These are phyloP conservation scores for Microtus oregoni DNA, from an alignment of 2,113 vertebrate species.

Conservation along the genomic window DNA sequence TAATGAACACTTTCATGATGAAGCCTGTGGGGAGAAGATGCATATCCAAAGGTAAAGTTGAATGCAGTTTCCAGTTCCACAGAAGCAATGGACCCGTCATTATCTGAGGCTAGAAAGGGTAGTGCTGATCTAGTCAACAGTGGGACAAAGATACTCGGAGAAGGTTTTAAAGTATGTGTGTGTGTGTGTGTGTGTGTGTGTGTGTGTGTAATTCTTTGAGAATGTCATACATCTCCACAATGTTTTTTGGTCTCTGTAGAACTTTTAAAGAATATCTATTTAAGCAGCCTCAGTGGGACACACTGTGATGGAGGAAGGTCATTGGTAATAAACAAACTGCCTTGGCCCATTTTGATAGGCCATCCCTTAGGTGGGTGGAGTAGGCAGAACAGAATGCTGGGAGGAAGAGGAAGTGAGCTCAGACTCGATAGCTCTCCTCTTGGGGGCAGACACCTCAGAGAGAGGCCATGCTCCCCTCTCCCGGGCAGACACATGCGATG, in stretches of 20 bases:
- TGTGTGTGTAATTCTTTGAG: background rate
- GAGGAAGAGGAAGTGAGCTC: too few species aligned
- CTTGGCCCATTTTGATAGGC: too few species aligned
- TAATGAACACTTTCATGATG: conserved; percentile 90
- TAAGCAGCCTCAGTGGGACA: background rate
- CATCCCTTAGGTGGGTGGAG: too few species aligned
- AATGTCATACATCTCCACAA: background rate
- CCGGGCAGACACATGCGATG: too few species aligned
- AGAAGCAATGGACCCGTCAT: background rate
- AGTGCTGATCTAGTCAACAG: background rate
- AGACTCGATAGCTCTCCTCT: too few species aligned
- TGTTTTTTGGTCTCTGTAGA: background rate
- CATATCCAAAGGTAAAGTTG: background rate
- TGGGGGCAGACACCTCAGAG: too few species aligned
- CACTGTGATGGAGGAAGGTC: too few species aligned
- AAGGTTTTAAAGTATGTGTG: background rate
- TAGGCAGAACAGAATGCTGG: too few species aligned
- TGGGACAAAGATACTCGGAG: background rate
- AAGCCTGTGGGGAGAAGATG: conserved; percentile 85
- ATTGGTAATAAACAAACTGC: too few species aligned
- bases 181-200: background rate
- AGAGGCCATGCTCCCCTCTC: too few species aligned
- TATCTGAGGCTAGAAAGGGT: background rate
- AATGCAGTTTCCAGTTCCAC: background rate
- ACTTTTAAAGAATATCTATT: background rate